Evolutionary conservation across 2,113 vertebrate species (phyloP), one percentile per base, ranked within the genome.

Genomic region (Phalacrocorax pelagicus): DNA sequence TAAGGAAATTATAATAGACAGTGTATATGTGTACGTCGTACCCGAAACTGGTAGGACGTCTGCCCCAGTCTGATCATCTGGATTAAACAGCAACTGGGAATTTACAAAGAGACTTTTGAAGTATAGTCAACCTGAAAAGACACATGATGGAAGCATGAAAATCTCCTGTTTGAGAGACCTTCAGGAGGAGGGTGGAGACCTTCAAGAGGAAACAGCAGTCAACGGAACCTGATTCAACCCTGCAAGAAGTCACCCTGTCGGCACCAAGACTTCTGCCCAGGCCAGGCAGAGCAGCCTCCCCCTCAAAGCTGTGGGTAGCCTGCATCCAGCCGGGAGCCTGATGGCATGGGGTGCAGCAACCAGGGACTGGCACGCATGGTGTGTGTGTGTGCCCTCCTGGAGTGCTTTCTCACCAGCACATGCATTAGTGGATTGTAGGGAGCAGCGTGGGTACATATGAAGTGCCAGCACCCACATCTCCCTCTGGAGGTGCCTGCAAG

Each of bases 291-390:
- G 2, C 26, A 74, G 42, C 15, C 12, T 36, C 24, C 47, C 27
- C 11, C 4, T 40, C 38, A 30, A 26, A 63, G 47, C 67, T 30
- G 16, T 12, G 42, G 22, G 67, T 34, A 62, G 18, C 20, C n/a
- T 54, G 19, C 26, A 46, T 4, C 11, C n/a, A 9, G 23, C 11
- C 0, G 2, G 38, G 34, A 57, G 2, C 42, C 16, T n/a, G 58
- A 30, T 22, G 30, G 3, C 0, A 0, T 22, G 22, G 42, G 32
- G 14, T 52, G 24, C 47, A 67, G 36, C n/a, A 59, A 7, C 16
- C 24, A 15, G 58, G 34, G 27, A 10, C 32, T 61, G 1, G 0
- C 8, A 4, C 20, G 29, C 29, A 7, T 8, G 4, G 7, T 11
- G 30, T 10, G 38, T 0, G 0, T 10, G 3, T 44, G 30, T 81